Evolutionary conservation across 2,888 invertebrate genomes (phyloP).

Genomic region (Volucella bombylans): DNA sequence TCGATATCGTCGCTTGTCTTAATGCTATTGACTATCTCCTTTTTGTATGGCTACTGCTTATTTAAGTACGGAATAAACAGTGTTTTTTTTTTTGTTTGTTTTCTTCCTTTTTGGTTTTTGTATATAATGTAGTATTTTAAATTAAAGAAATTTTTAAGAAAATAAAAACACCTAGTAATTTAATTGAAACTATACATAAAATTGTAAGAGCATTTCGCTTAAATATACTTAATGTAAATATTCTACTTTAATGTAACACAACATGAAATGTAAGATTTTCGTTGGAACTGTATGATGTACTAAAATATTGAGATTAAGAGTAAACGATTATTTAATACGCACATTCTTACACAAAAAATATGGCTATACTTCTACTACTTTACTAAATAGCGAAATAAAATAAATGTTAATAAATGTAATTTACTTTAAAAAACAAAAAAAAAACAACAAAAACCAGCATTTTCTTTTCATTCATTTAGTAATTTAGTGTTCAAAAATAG

Average conservation of each 20-base stretch:
- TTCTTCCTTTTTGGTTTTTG: conserved; percentile 10
- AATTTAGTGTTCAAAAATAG: background rate
- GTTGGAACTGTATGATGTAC: conserved; percentile 60
- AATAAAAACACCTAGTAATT: conserved; percentile 46
- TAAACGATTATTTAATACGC: conserved; percentile 40
- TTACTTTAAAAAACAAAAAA: background rate
- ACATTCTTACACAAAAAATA: conserved; percentile 60
- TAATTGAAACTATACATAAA: conserved; percentile 50
- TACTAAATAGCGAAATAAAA: conserved; percentile 61
- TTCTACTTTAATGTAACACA: conserved; percentile 55
- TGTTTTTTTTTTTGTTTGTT: background rate
- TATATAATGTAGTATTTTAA: conserved; percentile 64
- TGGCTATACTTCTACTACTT: conserved; percentile 64
- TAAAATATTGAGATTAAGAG: conserved; percentile 64
- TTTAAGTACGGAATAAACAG: conserved; percentile 58
- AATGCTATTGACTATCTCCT: conserved; percentile 53
- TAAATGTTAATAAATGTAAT: conserved; percentile 60
- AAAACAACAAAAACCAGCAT: background rate
- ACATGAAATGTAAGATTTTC: conserved; percentile 49
- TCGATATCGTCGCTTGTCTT: conserved; percentile 46
- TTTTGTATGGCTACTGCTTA: conserved; percentile 65
- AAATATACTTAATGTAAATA: conserved; percentile 74
- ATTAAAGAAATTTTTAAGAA: conserved; percentile 10
- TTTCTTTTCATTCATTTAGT: background rate
- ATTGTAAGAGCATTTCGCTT: conserved; percentile 55